These are phyloP conservation scores for Brachirus orientalis DNA, from an alignment of 2,113 vertebrate genomes.

Conservation along the genomic window DNA sequence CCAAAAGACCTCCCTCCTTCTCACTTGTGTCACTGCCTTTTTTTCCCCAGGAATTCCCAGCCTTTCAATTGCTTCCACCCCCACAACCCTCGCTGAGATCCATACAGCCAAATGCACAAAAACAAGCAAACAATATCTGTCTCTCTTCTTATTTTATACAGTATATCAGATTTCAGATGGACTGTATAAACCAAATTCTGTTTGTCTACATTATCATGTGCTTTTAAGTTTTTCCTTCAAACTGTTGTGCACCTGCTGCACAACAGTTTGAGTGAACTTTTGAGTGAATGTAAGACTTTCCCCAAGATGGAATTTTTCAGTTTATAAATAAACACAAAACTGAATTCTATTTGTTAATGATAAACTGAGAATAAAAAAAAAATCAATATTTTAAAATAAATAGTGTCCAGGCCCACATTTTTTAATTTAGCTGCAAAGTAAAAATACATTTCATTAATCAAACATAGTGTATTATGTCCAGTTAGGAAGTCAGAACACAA, in stretches of 20 bases:
- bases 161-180: not conserved
- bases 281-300: too few species aligned
- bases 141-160: too few species aligned
- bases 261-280: too few species aligned
- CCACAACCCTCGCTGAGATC: constrained; percentile 39
- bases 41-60: constrained; percentile 35
- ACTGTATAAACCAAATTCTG: too few species aligned
- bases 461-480: constrained; percentile 2
- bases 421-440: too few species aligned
- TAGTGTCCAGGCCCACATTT: too few species aligned
- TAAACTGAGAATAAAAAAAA: too few species aligned
- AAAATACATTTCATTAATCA: too few species aligned
- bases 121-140: constrained; percentile 23
- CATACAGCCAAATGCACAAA: constrained; percentile 39
- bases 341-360: not conserved
- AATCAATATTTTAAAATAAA: too few species aligned
- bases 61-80: constrained; percentile 47
- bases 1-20: constrained; percentile 69
- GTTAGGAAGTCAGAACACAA: constrained; percentile 1
- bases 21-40: constrained; percentile 36
- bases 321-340: not conserved
- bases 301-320: not conserved
- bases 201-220: not conserved
- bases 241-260: not conserved
- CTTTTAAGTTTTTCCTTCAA: not conserved